Percentiles rank a stretch among this genome's conserved stretches.
phyloP scores from a whole-genome alignment of 2,113 vertebrate genomes.

The Lates calcarifer region DNA sequence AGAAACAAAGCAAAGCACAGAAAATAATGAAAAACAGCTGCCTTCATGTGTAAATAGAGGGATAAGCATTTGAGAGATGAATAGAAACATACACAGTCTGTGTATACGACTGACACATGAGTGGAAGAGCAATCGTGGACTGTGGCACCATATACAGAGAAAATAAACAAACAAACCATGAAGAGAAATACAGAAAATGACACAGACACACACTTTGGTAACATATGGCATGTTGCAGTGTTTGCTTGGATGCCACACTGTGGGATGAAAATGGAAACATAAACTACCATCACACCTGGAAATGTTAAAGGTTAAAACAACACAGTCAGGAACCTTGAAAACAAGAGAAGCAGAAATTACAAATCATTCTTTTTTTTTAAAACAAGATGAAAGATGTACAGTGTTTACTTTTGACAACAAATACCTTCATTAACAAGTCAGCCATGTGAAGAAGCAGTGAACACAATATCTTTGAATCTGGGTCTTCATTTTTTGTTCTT shows the following conservation, averaged over 20 bases:
- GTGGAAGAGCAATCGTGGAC: not conserved
- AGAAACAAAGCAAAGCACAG: slow-evolving; percentile 37
- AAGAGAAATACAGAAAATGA: slow-evolving; percentile 26
- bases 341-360: slow-evolving; percentile 35
- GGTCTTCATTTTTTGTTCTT: not conserved
- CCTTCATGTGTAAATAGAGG: not conserved
- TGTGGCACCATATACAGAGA: not conserved
- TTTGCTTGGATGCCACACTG: not conserved
- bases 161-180: slow-evolving; percentile 15
- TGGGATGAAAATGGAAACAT: slow-evolving; percentile 24
- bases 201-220: not conserved
- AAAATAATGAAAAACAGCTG: slow-evolving; percentile 1
- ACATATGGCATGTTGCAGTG: slow-evolving; percentile 21
- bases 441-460: not conserved
- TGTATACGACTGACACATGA: slow-evolving; percentile 7
- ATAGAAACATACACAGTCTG: slow-evolving; percentile 23
- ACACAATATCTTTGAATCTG: not conserved
- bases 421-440: not conserved
- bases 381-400: not conserved
- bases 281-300: slow-evolving; percentile 15
- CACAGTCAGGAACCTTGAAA: slow-evolving; percentile 27
- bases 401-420: not conserved
- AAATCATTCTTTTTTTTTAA: not conserved
- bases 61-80: slow-evolving; percentile 52
- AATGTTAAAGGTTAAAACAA: slow-evolving; percentile 44